A percentile compares a stretch with the other conserved stretches of the same genome.
Conservation (phyloP, 2,797 vertebrate genomes). For the Artibeus lituratus region DNA sequence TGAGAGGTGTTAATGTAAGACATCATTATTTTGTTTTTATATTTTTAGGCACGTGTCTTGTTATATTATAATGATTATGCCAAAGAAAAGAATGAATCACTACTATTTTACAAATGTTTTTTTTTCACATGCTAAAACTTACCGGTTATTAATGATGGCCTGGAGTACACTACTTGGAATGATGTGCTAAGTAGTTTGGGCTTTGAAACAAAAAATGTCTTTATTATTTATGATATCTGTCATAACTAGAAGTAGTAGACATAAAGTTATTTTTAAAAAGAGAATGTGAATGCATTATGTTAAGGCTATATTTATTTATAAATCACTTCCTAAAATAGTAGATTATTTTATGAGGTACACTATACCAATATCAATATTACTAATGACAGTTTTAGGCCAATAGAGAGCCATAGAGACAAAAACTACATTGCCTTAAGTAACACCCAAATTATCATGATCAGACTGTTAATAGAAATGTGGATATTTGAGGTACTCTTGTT, state of each 20-base stretch:
- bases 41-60: not conserved
- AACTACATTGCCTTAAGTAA: not conserved
- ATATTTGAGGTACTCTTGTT: not conserved
- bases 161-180: not conserved
- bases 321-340: not conserved
- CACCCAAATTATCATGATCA: not conserved
- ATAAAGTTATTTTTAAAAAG: not conserved
- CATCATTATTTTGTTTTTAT: not conserved
- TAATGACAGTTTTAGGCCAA: not conserved
- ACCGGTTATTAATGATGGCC: not conserved
- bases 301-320: not conserved
- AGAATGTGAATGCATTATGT: not conserved
- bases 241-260: not conserved
- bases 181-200: not conserved
- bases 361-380: not conserved
- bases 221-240: not conserved
- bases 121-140: not conserved
- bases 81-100: not conserved
- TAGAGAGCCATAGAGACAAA: not conserved
- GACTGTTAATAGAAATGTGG: not conserved
- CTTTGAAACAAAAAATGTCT: not conserved
- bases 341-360: not conserved
- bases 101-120: not conserved
- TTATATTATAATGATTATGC: not conserved
- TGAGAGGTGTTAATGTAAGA: not conserved